A percentile compares a stretch with the other conserved stretches of the same genome.
Conservation (phyloP, 2,888 invertebrate species). For the Crocallis elinguaria region DNA sequence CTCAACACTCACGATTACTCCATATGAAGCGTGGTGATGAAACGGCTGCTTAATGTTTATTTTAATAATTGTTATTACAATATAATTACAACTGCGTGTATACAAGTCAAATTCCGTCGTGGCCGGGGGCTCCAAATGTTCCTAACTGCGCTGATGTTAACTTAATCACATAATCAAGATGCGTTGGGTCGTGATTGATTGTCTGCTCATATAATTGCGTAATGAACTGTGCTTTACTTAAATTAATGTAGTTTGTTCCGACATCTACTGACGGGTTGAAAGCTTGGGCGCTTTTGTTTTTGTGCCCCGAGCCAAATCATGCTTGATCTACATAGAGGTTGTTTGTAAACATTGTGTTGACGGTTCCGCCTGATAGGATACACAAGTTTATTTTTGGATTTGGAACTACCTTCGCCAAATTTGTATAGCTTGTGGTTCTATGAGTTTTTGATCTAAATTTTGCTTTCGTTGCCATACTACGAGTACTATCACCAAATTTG, state of each 20-base stretch:
- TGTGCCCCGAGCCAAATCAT: slow-evolving; percentile 38
- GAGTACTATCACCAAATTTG: background rate
- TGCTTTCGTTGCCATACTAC: background rate
- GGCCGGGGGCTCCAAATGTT: slow-evolving; percentile 32
- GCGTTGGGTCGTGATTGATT: slow-evolving; percentile 63
- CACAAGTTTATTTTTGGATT: slow-evolving; percentile 14
- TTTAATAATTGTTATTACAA: slow-evolving; percentile 40
- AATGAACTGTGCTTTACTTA: slow-evolving; percentile 54
- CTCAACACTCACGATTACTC: slow-evolving; percentile 29
- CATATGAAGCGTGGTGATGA: slow-evolving; percentile 30
- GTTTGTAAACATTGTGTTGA: slow-evolving; percentile 35
- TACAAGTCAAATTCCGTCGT: slow-evolving; percentile 33
- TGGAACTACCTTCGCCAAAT: background rate
- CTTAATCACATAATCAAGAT: slow-evolving; percentile 75
- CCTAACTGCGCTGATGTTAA: slow-evolving; percentile 37
- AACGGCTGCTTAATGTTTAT: slow-evolving; percentile 35
- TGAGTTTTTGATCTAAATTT: background rate
- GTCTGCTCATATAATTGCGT: slow-evolving; percentile 55
- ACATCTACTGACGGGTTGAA: slow-evolving; percentile 36
- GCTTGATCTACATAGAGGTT: slow-evolving; percentile 27
- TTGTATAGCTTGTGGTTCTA: slow-evolving; percentile 2
- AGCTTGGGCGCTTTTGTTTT: slow-evolving; percentile 40
- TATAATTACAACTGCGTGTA: slow-evolving; percentile 36
- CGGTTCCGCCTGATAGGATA: slow-evolving; percentile 13
- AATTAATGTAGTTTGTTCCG: slow-evolving; percentile 38